Evolutionary conservation across 2,113 vertebrate genomes (phyloP), one percentile per base, ranked within the genome.

Genomic region (Elachura formosa): DNA sequence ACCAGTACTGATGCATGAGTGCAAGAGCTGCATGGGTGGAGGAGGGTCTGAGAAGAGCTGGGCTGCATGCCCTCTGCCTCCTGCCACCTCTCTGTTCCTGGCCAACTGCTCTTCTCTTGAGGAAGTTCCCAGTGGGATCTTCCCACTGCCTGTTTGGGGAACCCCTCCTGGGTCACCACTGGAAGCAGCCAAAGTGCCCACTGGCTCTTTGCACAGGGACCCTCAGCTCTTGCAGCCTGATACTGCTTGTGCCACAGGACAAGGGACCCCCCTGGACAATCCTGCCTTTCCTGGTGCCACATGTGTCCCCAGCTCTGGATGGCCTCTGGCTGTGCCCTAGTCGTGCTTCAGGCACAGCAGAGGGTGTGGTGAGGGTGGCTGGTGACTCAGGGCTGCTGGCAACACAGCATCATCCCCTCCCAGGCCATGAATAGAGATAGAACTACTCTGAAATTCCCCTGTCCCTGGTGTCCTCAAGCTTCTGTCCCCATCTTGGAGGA

Each of bases 311-410:
- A 23, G 45, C 56, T n/a, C 56, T 5, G 6, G 1, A 43, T 14
- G 24, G 41, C 38, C 15, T 9, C 55, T 23, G 69, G 41, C 26
- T 12, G 1, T 23, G 62, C 49, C 0, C 0, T 24, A 49, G 69
- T 40, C 22, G 1, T 0, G 0, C 20, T 26, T 8, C 25, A 33
- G 52, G 43, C 5, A 4, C 23, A 23, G 51, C 34, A 24, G 25
- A 49, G 89, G 87, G 63, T 58, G 83, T 0, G 2, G 49, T 9
- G 40, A 41, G 55, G 18, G 67, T 25, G 33, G 31, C 29, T 51
- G 51, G 67, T 95, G 92, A 89, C 90, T 94, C 87, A 68, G 33
- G 33, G 48, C 12, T 24, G 49, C 62, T 74, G 80, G 43, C 40
- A 45, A 5, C 5, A 3, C 11, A 2, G 41, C 61, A 36, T 20